Percentiles rank a stretch among this genome's conserved stretches.
These are phyloP conservation scores for Drosophila mettleri DNA, from an alignment of 2,888 invertebrate species.

Conservation along the genomic window DNA sequence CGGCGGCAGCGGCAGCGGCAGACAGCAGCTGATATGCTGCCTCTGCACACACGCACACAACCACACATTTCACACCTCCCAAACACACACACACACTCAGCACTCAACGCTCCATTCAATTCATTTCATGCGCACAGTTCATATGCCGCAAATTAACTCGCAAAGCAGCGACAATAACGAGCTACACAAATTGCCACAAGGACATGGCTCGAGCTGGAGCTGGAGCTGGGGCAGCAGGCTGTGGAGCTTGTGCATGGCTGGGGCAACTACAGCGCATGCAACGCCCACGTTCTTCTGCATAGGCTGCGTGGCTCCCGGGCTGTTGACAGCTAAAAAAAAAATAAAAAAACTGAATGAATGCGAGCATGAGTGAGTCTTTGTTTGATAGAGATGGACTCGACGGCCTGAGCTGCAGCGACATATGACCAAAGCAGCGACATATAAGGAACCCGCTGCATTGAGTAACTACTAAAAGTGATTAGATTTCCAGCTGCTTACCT, in stretches of 20 bases:
- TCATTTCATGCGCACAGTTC: conserved; percentile 63
- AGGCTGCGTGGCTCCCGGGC: conserved; percentile 43
- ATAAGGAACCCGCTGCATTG: neutral
- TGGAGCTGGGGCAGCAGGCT: neutral
- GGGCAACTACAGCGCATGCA: conserved; percentile 24
- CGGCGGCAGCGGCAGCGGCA: conserved; percentile 35
- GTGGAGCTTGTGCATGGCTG: conserved; percentile 4
- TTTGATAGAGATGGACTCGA: conserved; percentile 10
- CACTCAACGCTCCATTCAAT: conserved; percentile 40
- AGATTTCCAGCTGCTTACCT: neutral
- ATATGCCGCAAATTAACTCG: conserved; percentile 80
- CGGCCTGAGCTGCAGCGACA: neutral
- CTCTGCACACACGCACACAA: conserved; percentile 7
- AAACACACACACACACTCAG: conserved; percentile 4
- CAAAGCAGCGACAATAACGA: conserved; percentile 64
- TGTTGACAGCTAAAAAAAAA: conserved; percentile 48
- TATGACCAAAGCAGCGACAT: no score
- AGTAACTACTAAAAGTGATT: neutral
- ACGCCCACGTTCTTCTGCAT: conserved; percentile 16
- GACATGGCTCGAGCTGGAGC: conserved; percentile 22
- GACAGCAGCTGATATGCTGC: conserved; percentile 20
- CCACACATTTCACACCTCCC: conserved; percentile 43
- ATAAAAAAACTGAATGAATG: conserved; percentile 11
- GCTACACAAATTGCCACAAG: conserved; percentile 45
- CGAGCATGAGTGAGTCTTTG: conserved; percentile 1